Evolutionary conservation across 2,888 invertebrate genomes (phyloP).

Genomic region (Yponomeuta sedellus): DNA sequence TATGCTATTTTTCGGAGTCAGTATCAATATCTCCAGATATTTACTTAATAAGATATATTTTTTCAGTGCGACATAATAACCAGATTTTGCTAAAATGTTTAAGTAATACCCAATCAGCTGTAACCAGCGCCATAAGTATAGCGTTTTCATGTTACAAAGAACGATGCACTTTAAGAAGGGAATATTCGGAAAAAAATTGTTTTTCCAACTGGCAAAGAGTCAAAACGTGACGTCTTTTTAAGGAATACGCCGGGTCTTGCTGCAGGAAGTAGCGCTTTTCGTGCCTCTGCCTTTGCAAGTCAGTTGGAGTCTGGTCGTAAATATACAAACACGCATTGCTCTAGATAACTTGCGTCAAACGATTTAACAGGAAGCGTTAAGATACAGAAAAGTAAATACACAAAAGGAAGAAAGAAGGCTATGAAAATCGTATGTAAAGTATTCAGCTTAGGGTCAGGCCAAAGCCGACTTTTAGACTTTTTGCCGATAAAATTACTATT

Average conservation of each 20-base stretch:
- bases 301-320: conserved; percentile 11
- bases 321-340: neutral
- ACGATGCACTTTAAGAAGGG: neutral
- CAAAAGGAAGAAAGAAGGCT: too few relatives aligned
- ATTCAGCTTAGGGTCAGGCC: too few relatives aligned
- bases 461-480: too few relatives aligned
- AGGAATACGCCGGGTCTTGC: conserved; percentile 19
- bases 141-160: neutral
- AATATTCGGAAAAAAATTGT: neutral
- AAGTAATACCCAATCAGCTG: too few relatives aligned
- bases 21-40: too few relatives aligned
- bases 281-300: conserved; percentile 4
- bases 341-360: neutral
- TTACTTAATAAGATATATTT: too few relatives aligned
- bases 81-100: too few relatives aligned
- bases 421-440: too few relatives aligned
- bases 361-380: neutral
- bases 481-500: too few relatives aligned
- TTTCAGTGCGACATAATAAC: too few relatives aligned
- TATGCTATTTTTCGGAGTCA: too few relatives aligned
- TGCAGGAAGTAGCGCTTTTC: neutral
- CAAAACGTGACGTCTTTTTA: neutral
- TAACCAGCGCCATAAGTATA: neutral
- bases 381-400: neutral
- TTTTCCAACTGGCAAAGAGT: neutral